Evolutionary conservation across 2,797 vertebrate genomes (phyloP), one percentile per base, ranked within the genome.

Genomic region (Clarias fuscus): DNA sequence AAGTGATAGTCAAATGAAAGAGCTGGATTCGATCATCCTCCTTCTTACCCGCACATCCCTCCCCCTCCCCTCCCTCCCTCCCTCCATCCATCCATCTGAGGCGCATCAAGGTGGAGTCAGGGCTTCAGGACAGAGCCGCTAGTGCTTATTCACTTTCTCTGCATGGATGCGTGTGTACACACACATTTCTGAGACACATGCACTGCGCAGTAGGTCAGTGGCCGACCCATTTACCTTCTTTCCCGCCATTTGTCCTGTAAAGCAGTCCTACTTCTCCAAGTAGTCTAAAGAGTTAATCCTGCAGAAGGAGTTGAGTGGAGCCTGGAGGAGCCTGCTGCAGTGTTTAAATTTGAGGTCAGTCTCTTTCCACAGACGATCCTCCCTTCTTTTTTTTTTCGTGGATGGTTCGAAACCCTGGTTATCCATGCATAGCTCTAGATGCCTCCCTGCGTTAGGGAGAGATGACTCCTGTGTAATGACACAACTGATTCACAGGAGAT

Each of bases 1-100:
- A 65, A 84, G 85, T 73, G 88, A 85, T 85, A 88, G 88, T 89
- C 86, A 84, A 90, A 91, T 91, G 82, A 89, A 85, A 72, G 64
- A 64, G 53, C 84, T 65, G 75, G 76, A 84, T 86, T 65, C 80
- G n/a, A 62, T 78, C 78, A 73, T 75, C 73, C 64, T 77, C 76
- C 59, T 62, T n/a, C 76, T 33, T 33, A 37, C 27, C 48, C 37
- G 37, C 37, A 37, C 37, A 43, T 43, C 40, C 22, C 13, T n/a
- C 22, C n/a, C 18, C 20, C 20, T 0, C 83, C 64, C 20, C 20
- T 0, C 83, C 64, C 81, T 75, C 56, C 78, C 76, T 48, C 81
- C 79, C 48, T 73, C 76, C 48, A 14, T 14, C 76, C 48, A 14
- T 14, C 59, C 58, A 64, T 59, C 73, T 7, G 5, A 64, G 20